Evolutionary conservation across 2,797 vertebrate species (phyloP).

Genomic region (Syngnathus acus): DNA sequence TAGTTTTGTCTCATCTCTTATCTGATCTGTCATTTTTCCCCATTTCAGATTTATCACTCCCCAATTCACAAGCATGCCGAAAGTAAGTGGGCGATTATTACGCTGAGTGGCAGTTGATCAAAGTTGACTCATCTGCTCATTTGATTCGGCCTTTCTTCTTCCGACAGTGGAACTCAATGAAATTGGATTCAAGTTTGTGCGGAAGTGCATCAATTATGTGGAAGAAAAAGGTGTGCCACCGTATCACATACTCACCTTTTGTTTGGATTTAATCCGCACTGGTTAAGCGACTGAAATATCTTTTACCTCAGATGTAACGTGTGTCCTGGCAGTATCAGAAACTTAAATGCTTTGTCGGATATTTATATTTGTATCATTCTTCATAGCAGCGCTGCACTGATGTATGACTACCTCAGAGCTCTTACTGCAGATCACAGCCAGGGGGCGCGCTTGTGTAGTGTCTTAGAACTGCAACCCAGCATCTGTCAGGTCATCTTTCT

Average conservation of each 20-base stretch:
- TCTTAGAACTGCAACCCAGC: no score
- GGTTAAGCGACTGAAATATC: no score
- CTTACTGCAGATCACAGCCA: no score
- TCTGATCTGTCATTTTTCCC: slow-evolving; percentile 25
- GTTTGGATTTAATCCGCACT: not conserved
- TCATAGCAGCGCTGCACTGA: no score
- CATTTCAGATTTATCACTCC: slow-evolving; percentile 90
- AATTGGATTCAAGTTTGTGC: slow-evolving; percentile 90
- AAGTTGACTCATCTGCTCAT: not conserved
- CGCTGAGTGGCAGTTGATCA: not conserved
- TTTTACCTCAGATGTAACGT: no score
- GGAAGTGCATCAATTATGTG: slow-evolving; percentile 89
- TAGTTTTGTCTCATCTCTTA: not conserved
- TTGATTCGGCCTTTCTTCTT: slow-evolving; percentile 3
- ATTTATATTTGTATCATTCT: no score
- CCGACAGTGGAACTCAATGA: slow-evolving; percentile 91
- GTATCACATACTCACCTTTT: not conserved
- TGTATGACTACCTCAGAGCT: no score
- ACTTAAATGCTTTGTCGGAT: no score
- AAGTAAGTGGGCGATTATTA: slow-evolving; percentile 76
- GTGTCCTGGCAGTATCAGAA: no score
- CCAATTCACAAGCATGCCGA: slow-evolving; percentile 96
- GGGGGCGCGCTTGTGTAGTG: no score
- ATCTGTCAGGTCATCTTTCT: no score
- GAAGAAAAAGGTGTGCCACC: slow-evolving; percentile 83